Evolutionary conservation across 2,113 vertebrate genomes (phyloP), one percentile per base, ranked within the genome.

Genomic region (Drymodes brunneopygia): DNA sequence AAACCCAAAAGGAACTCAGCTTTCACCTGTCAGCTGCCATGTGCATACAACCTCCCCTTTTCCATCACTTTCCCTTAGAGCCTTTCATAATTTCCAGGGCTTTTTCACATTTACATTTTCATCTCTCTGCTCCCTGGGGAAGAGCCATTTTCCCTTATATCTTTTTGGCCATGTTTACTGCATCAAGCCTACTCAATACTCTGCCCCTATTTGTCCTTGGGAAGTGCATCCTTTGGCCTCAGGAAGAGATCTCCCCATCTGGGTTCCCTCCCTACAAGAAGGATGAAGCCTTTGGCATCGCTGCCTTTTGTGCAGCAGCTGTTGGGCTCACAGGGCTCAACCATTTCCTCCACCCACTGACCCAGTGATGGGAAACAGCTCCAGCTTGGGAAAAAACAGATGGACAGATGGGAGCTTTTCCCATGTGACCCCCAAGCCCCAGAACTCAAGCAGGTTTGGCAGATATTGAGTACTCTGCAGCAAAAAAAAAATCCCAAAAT

Each of bases 161-260:
- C n/a, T 12, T 67, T 5, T 20, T 58, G 71, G 18, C 11, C 7
- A 2, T 10, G 18, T 56, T 85, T 27, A 23, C 5, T 4, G 40
- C 61, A 45, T 7, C 38, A 35, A 15, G 31, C 24, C 33, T 58
- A 3, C 6, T 2, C 6, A 2, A 4, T 36, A 4, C 0, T 1
- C 27, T 1, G 15, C 73, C 56, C 56, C 33, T 74, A 0, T 71
- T 78, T 74, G 72, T 51, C 73, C 74, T 88, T 90, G 81, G 40
- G 65, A 69, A 65, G 29, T 2, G 9, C 48, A 31, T 48, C 61
- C 64, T 74, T 54, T 56, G 80, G 56, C 58, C 66, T 40, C 45
- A 33, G 81, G 94, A 88, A 64, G 61, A 81, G 28, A 4, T 78
- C 3, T 66, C 33, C 18, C 75, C 71, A 36, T 33, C 56, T 78